A percentile compares a stretch with the other conserved stretches of the same genome.
Evolutionary conservation across 2,888 invertebrate genomes (phyloP).

Genomic region (Odontocerum albicorne): DNA sequence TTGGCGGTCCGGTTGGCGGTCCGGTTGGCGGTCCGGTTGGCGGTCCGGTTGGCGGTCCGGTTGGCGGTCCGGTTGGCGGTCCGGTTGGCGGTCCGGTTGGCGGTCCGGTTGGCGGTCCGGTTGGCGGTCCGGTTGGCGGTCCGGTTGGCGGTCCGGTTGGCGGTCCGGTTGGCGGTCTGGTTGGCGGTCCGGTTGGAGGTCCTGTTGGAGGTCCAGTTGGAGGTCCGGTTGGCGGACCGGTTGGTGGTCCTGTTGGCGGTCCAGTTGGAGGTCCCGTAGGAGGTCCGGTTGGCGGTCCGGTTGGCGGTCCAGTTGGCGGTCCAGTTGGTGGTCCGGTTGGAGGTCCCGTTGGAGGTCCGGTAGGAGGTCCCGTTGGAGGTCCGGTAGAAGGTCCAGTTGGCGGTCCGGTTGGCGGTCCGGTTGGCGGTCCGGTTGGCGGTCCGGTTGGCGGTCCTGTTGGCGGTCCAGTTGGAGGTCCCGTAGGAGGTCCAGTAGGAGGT

Average conservation of each 20-base stretch:
- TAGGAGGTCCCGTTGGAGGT: too few relatives aligned
- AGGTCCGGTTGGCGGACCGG: not conserved
- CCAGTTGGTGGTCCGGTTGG: too few relatives aligned
- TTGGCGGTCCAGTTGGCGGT: constrained; percentile 4
- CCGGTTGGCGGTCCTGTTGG: too few relatives aligned
- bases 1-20: not conserved
- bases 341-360: too few relatives aligned
- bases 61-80: constrained; percentile 33
- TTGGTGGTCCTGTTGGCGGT: not conserved
- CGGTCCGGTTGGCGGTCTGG: constrained; percentile 40
- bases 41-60: constrained; percentile 19
- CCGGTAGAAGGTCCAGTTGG: too few relatives aligned
- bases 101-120: constrained; percentile 14
- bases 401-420: constrained; percentile 3
- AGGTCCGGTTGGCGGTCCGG: not conserved
- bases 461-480: constrained; percentile 22
- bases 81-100: constrained; percentile 18
- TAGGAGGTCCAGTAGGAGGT: constrained; percentile 23
- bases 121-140: constrained; percentile 24
- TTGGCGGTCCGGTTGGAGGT: not conserved
- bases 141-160: constrained; percentile 49
- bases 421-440: constrained; percentile 21
- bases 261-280: not conserved
- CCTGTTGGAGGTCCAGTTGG: not conserved
- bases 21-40: constrained; percentile 27